A percentile compares a stretch with the other conserved stretches of the same genome.
Conservation (phyloP, 1,140 invertebrate species). For the Ceratitis capitata region DNA sequence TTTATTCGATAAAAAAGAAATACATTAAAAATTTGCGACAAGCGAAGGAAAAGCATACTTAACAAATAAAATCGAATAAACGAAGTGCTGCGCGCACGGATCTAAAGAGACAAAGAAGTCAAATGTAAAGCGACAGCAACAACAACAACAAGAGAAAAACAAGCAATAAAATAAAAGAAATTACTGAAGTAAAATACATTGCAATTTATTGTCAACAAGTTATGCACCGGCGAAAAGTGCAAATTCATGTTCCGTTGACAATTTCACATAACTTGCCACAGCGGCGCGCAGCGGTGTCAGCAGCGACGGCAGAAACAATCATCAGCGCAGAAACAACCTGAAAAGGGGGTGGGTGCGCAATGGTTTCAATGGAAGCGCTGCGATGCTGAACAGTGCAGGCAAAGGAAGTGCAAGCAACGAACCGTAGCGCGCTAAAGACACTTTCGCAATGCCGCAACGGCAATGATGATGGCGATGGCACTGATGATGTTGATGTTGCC, state of each 20-base stretch:
- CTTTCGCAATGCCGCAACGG: background rate
- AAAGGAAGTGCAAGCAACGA: constrained; percentile 26
- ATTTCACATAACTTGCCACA: constrained; percentile 45
- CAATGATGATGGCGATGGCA: background rate
- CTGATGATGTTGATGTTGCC: too few relatives aligned
- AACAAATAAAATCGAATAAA: constrained; percentile 24
- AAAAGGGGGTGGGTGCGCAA: background rate
- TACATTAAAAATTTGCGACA: background rate
- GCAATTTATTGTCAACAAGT: constrained; percentile 44
- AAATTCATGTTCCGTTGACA: constrained; percentile 46
- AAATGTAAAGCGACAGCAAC: background rate
- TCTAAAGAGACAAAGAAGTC: constrained; percentile 20
- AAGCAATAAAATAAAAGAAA: background rate
- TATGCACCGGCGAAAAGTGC: constrained; percentile 44
- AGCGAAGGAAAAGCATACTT: constrained; percentile 18
- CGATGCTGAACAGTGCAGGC: background rate
- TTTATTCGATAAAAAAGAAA: background rate
- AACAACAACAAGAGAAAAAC: background rate
- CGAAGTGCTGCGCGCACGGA: background rate
- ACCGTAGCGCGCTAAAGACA: constrained; percentile 14
- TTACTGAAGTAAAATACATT: constrained; percentile 32
- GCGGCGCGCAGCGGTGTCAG: background rate
- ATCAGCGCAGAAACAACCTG: background rate
- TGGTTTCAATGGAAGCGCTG: background rate
- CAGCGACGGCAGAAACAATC: background rate